Evolutionary conservation across 2,113 vertebrate genomes (phyloP), one percentile per base, ranked within the genome.

Genomic region (Bos indicus): DNA sequence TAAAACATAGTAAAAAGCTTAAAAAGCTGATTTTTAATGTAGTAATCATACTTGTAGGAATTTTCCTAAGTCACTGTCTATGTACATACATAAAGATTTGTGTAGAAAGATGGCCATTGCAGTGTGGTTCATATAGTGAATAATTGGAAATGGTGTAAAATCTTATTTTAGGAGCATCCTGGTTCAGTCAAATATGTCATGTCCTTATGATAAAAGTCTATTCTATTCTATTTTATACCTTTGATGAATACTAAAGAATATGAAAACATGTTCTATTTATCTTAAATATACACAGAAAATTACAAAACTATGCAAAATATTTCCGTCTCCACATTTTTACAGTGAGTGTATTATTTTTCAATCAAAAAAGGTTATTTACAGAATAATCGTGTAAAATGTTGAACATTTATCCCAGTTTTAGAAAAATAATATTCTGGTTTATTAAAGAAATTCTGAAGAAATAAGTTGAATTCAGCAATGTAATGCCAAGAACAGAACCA

Each of bases 11-110:
- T 56, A 78, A 88, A 56, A 26, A 57, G 10, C 46, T 64, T 89
- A 40, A 74, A 81, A 96, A 26, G 11, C 19, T 57, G 25, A 84
- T 33, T 94, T 97, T 96, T 96, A 89, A 88, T 91, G 15, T 59
- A 57, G 3, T 90, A 54, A 6, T 64, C 7, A 87, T 59, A 95
- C n/a, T 89, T 91, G 15, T 82, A 51, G 36, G 25, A 90, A 33
- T 78, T 93, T 95, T 96, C 23, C 12, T 62, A 77, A 86, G 86
- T 62, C 62, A 57, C 88, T 96, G 56, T 15, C 25, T 95, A 2
- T 90, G 19, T 84, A 36, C 60, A 30, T 77, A 52, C n/a, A n/a
- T 84, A 87, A 91, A 59, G 5, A 56, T 87, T 54, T 82, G 30
- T 80, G 1, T 80, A 40, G 82, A 93, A 21, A 54, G 59, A 91